Evolutionary conservation across 2,797 vertebrate species (phyloP).

Genomic region (Aythya fuligula): DNA sequence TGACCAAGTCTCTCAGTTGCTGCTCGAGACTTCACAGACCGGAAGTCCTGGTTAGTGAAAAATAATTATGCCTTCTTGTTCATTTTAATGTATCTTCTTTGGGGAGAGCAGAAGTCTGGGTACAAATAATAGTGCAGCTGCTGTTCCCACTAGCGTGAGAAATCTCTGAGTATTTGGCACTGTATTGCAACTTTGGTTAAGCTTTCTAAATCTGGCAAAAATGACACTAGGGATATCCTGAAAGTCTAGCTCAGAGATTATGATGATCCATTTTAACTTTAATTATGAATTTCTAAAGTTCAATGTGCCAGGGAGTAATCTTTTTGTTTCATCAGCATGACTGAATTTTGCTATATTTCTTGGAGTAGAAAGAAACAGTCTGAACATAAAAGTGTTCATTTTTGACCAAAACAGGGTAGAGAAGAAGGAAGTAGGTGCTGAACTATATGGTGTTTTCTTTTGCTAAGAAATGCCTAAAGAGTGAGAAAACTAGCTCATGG

Average conservation of each 20-base stretch:
- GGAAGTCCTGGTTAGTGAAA: not conserved
- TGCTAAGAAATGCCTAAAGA: not conserved
- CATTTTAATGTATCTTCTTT: not conserved
- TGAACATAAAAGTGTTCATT: not conserved
- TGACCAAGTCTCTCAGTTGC: not conserved
- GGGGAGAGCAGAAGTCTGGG: not conserved
- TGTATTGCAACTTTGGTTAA: not conserved
- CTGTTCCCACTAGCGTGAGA: not conserved
- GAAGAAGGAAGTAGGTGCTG: not conserved
- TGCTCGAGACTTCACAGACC: not conserved
- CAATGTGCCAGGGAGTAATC: not conserved
- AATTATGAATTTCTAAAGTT: not conserved
- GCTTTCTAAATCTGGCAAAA: not conserved
- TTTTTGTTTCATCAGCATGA: not conserved
- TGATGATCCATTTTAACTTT: not conserved
- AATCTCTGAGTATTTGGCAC: not conserved
- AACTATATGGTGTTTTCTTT: not conserved
- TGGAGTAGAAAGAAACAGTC: not conserved
- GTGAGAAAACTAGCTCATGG: not conserved
- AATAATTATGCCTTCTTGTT: not conserved
- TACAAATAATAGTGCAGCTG: not conserved
- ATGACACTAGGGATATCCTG: not conserved
- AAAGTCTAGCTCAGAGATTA: not conserved
- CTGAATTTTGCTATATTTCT: not conserved
- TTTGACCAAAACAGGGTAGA: not conserved